These are phyloP conservation scores for Sapayoa aenigma DNA, from an alignment of 2,113 vertebrate species.

Conservation along the genomic window DNA sequence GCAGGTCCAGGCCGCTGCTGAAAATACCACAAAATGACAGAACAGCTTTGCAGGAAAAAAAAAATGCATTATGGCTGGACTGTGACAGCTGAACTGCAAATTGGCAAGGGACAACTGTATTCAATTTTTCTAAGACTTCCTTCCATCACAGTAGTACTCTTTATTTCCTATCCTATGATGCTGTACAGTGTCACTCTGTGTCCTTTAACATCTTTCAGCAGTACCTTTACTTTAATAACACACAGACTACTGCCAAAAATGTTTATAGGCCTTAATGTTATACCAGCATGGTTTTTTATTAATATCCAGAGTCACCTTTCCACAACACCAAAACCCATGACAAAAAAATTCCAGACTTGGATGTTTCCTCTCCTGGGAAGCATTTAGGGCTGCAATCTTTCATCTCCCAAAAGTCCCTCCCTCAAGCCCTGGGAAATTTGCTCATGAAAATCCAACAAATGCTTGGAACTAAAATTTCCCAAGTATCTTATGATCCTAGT, in stretches of 20 bases:
- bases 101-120: too few relatives aligned
- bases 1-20: too few relatives aligned
- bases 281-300: not conserved
- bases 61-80: too few relatives aligned
- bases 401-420: rapidly evolving
- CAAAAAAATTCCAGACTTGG: not conserved
- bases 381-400: rapidly evolving
- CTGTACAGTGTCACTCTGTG: rapidly evolving
- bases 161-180: not conserved
- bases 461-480: not conserved
- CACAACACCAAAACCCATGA: not conserved
- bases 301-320: not conserved
- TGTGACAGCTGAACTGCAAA: too few relatives aligned
- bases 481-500: not conserved
- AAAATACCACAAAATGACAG: too few relatives aligned
- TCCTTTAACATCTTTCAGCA: not conserved
- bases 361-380: not conserved
- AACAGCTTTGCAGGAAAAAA: too few relatives aligned
- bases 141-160: not conserved
- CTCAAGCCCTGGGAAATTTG: not conserved
- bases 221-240: not conserved
- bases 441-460: not conserved
- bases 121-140: not conserved
- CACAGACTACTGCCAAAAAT: not conserved
- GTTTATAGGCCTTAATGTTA: not conserved